Evolutionary conservation across 2,888 invertebrate genomes (phyloP), one percentile per base, ranked within the genome.

Genomic region (Clitarchus hookeri): DNA sequence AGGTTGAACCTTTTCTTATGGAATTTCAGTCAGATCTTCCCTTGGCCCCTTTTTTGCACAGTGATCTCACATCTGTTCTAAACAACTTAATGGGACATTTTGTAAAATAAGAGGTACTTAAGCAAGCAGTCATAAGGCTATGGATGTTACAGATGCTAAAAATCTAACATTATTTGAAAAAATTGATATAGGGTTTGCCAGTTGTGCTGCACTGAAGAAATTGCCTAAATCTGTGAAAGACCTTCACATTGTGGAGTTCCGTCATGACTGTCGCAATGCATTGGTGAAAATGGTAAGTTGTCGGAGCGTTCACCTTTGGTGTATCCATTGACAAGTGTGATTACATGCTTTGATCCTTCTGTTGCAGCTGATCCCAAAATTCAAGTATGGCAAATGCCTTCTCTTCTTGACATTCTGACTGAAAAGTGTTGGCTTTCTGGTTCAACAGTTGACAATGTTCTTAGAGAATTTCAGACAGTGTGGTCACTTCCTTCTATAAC

Each of bases 321-420:
- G 16, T 65, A 65, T 65, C 65, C 65, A 65, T 16, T 65, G 65
- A 65, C 65, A 65, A 65, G 65, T 6, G 65, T 16, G 16, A 65
- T 65, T 65, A 65, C 65, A 65, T 65, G 65, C 65, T 65, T 65
- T 65, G 65, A 65, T 65, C 65, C 65, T 65, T 65, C 65, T 65
- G 65, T 65, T 16, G 65, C 65, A 65, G 65, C 65, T 65, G 65
- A 19, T 19, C 65, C 65, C 65, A 65, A 65, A 65, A 13, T 65
- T 19, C 11, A 16, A 65, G 65, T 23, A 65, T 16, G 65, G 65
- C 65, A 16, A 65, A 65, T 65, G 65, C 6, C 65, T 65, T 65
- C 65, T 65, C 65, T 65, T 13, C 65, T 65, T 65, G 65, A 65
- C 65, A 65, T 65, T 65, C 19, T 65, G 65, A 65, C 65, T 13